These are phyloP conservation scores for Cisticola juncidis DNA, from an alignment of 2,113 vertebrate species.

Conservation along the genomic window DNA sequence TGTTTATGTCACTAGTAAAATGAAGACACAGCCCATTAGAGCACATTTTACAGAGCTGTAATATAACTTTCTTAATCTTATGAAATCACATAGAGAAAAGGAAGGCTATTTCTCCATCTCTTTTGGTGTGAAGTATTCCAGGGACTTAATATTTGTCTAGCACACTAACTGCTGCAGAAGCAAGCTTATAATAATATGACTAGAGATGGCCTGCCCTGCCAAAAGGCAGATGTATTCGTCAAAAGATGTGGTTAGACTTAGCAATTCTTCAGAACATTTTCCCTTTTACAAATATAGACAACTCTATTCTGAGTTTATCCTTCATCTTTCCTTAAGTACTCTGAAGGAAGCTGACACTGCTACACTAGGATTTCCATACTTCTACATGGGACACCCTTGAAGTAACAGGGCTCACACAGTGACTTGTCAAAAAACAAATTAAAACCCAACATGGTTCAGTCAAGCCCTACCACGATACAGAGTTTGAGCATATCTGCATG, in stretches of 20 bases:
- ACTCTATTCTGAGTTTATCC: neutral
- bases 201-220: neutral
- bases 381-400: neutral
- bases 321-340: neutral
- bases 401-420: neutral
- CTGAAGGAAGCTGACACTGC: neutral
- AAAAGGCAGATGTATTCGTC: neutral
- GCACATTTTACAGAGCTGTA: neutral
- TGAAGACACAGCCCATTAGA: neutral
- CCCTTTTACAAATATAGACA: neutral
- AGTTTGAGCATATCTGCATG: neutral
- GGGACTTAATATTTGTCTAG: neutral
- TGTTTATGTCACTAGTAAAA: neutral
- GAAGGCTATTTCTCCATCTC: neutral
- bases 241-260: neutral
- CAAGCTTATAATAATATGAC: neutral
- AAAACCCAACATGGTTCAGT: neutral
- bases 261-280: neutral
- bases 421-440: neutral
- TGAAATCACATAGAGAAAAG: neutral
- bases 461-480: neutral
- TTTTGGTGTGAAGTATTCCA: neutral
- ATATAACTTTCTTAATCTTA: neutral
- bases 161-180: neutral
- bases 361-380: rapidly evolving